Base-by-base conservation (phyloP, 2,888 invertebrate genomes). In the Cantharis rufa region DNA sequence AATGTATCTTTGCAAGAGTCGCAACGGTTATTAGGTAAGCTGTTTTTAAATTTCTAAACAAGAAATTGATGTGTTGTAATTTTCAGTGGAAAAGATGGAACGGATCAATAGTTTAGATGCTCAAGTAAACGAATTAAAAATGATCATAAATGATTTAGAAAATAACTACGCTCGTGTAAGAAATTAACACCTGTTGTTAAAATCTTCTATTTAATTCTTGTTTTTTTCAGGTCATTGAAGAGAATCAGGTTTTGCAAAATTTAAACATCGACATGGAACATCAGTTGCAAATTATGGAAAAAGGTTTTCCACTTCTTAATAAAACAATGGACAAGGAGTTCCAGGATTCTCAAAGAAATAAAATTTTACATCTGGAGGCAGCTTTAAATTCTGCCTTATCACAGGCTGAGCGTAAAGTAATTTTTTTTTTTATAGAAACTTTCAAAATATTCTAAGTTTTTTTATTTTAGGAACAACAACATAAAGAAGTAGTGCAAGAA, bases 281-380 rank as follows among this genome's bases (percentile, higher is more conserved):
- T 69, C 82, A 83, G 75, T 69, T 82, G 10, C 68, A 78, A 16
- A 70, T 83, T 24, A 81, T 82, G 80, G 81, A 84, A 28, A 81
- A 78, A 66, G 82, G 82, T 15, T 77, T 81, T 28, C 78, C 79
- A 13, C 28, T 78, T 28, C 75, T 78, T 13, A 81, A 82, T 70
- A 81, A 81, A 61, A 77, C 81, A n/a, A 71, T 76, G 1, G 83
- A 83, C 27, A 80, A 80, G 70, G 78, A 81, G 28, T 72, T 83
- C 16, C 81, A 81, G 62, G 83, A 84, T 70, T 74, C 80, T n/a
- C 80, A 81, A 77, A 78, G 76, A 21, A 66, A 70, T 10, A 82
- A 83, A 80, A 68, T 84, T 11, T 66, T 71, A 9, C 82, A 82
- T 63, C 69, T 83, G 32, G 80, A 82, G 15, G 69, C 77, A 28